Base-by-base conservation (phyloP, 2,113 vertebrate species). In the Tetrao urogallus region DNA sequence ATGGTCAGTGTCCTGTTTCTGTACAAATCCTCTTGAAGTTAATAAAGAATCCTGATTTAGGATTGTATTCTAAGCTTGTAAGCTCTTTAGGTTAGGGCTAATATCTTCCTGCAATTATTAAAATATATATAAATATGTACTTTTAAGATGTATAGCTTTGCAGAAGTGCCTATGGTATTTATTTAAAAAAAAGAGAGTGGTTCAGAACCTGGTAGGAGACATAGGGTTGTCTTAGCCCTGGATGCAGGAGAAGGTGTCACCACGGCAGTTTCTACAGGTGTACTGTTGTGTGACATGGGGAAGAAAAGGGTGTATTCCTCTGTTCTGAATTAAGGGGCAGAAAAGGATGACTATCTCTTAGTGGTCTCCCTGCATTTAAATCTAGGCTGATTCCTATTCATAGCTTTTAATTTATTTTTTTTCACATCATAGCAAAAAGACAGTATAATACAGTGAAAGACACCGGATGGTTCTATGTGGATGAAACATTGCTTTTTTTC, bases 401-500 rank as follows among this genome's bases (percentile, higher is more conserved):
- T 18, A 54, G 27, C 25, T 90, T 90, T 78, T 36, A 80, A 86
- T 19, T 63, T 54, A 34, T 60, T n/a, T n/a, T 10, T n/a, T 40
- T 28, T 40, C 38, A 7, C 36, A 81, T 66, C 19, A 13, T 45
- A 27, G 81, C 43, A 66, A 81, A 91, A 54, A 45, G 52, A 82
- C 34, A 61, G 79, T 65, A 42, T 82, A 85, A 85, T 56, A 75
- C 75, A 76, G 24, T 48, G 71, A 82, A 82, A 94, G 38, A 52
- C 64, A 54, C 48, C 63, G 77, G 27, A 18, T 76, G 66, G 45
- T 63, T 94, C 32, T 77, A 36, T 63, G 56, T 82, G 89, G 89
- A 70, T 91, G 89, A 93, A 96, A 91, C 84, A 61, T 72, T 86
- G 56, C 34, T 66, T 84, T 90, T 92, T 45, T 92, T 79, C 43